Percentiles rank a stretch among this genome's conserved stretches.
Evolutionary conservation across 2,888 invertebrate genomes (phyloP).

Genomic region (Alviniconcha strummeri): DNA sequence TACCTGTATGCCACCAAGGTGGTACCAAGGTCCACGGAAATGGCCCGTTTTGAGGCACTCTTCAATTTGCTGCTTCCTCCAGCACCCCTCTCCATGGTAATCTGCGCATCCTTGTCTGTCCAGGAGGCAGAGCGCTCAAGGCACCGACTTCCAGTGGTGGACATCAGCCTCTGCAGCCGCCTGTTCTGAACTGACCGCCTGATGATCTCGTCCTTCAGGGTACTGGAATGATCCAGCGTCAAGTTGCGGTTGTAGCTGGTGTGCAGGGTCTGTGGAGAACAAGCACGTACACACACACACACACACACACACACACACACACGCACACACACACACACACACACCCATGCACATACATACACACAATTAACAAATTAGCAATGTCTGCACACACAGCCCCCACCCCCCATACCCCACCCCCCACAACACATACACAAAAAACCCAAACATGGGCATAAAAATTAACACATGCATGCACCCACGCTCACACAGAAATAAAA

Average conservation of each 20-base stretch:
- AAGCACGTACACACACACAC: neutral
- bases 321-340: neutral
- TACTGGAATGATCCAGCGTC: constrained; percentile 12
- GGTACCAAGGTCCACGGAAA: constrained; percentile 35
- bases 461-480: too few relatives aligned
- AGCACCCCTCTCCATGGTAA: constrained; percentile 25
- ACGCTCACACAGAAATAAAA: too few relatives aligned
- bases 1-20: constrained; percentile 6
- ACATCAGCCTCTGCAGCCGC: constrained; percentile 32
- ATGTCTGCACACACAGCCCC: neutral
- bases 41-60: constrained; percentile 21
- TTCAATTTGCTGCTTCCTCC: neutral
- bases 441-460: too few relatives aligned
- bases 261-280: constrained; percentile 24
- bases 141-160: neutral
- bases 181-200: constrained; percentile 29
- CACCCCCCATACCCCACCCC: too few relatives aligned
- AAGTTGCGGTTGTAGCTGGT: constrained; percentile 39
- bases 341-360: neutral
- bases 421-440: too few relatives aligned
- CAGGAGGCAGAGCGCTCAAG: constrained; percentile 31
- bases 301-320: neutral
- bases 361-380: neutral
- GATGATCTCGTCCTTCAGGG: constrained; percentile 28
- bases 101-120: constrained; percentile 34